Base-by-base conservation (phyloP, 2,113 vertebrate species). In the Sakesphorus luctuosus region DNA sequence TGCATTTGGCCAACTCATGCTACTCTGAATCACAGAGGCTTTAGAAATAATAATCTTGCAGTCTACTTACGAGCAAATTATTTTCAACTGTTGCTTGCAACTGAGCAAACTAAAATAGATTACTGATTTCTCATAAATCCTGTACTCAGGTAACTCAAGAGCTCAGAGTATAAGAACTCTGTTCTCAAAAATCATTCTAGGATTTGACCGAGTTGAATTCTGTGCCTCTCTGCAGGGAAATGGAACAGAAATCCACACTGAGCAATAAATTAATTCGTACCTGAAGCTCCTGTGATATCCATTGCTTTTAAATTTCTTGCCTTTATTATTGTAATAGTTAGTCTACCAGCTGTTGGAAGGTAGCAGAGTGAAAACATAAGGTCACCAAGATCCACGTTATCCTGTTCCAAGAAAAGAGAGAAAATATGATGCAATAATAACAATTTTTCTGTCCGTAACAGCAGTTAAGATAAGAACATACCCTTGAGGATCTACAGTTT, bases 291-390 rank as follows among this genome's bases (percentile, higher is more conserved):
- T 18, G 99, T 99, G 97, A 99, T 99, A 97, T 99, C 99, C 99
- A 99, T 99, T 93, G 99, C 99, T 96, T 99, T 99, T 84, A 99
- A 98, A 96, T 99, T 99, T 88, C 99, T 98, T 84, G 99, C 99
- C 97, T 99, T 99, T 97, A 99, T 99, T 97, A 99, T 98, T 81
- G 99, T 99, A 87, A 99, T 99, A 87, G 99, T 99, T 96, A 99
- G 96, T 96, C 99, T 98, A 84, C 99, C 99, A 47, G 99, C 99
- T 63, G 99, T 99, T 50, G 99, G 99, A 94, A 99, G 98, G 97
- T 99, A 99, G 97, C 99, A 99, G 95, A 99, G 99, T 4, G 99
- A 99, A 97, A 99, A 99, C 99, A 99, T 99, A 94, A 99, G 94
- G 96, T 99, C 99, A 44, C 99, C 99, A 38, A 99, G 99, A 96